These are phyloP conservation scores for Zonitis immaculata DNA, from an alignment of 2,888 invertebrate genomes.

Conservation along the genomic window DNA sequence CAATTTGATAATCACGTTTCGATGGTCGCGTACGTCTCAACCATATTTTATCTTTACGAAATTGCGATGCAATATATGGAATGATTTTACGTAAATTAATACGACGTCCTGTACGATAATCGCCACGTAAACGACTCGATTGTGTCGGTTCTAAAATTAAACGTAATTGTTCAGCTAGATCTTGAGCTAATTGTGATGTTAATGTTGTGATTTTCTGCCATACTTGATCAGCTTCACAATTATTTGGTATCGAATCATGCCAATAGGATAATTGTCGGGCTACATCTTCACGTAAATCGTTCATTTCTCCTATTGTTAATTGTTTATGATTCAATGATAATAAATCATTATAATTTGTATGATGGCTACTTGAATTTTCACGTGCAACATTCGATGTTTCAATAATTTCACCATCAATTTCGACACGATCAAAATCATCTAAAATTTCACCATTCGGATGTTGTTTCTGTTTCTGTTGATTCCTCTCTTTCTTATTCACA, in stretches of 20 bases:
- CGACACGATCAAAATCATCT: conserved; percentile 50
- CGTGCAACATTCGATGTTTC: conserved; percentile 63
- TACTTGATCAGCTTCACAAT: conserved; percentile 50
- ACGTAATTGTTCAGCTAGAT: conserved; percentile 88
- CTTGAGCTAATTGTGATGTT: conserved; percentile 65
- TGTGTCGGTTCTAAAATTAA: conserved; percentile 94
- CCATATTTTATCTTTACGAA: conserved; percentile 99
- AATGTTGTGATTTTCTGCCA: conserved; percentile 62
- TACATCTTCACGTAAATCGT: conserved; percentile 48
- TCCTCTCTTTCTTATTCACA: conserved; percentile 43
- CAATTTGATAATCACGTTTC: conserved; percentile 92
- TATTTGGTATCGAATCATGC: conserved; percentile 49
- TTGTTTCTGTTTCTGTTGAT: conserved; percentile 47
- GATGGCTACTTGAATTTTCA: conserved; percentile 69
- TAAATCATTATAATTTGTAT: conserved; percentile 55
- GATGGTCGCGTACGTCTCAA: conserved; percentile 91
- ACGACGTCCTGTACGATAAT: conserved; percentile 92
- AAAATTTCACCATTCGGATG: conserved; percentile 44
- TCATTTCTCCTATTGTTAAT: conserved; percentile 45
- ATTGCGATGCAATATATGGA: conserved; percentile 98
- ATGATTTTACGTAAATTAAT: conserved; percentile 99
- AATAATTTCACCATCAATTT: conserved; percentile 71
- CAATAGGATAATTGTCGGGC: conserved; percentile 52
- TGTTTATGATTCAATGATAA: conserved; percentile 27
- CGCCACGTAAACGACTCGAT: conserved; percentile 86